Evolutionary conservation across 2,888 invertebrate species (phyloP).

Genomic region (Melinaea marsaeus): DNA sequence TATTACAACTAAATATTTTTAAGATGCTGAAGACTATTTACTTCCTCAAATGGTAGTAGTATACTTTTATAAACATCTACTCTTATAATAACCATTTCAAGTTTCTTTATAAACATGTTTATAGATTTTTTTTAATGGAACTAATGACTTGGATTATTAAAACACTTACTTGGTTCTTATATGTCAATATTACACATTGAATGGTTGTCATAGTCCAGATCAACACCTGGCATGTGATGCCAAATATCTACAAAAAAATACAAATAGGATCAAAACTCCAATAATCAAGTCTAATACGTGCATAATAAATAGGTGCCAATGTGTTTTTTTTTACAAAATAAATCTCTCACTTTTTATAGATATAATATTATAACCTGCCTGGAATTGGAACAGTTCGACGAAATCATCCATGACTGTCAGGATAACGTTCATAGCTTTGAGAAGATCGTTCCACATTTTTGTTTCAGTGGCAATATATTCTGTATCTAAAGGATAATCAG

Average conservation of each 20-base stretch:
- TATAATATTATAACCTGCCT: constrained; percentile 22
- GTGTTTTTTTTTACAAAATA: no score
- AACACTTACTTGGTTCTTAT: constrained; percentile 47
- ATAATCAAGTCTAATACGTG: not conserved
- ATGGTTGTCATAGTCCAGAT: constrained; percentile 47
- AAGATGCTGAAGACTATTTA: no score
- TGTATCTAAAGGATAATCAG: not conserved
- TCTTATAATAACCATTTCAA: no score
- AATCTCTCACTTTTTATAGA: not conserved
- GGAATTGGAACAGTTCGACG: constrained; percentile 34
- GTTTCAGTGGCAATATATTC: constrained; percentile 1
- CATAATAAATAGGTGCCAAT: not conserved
- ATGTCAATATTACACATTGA: constrained; percentile 45
- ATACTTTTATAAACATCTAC: no score
- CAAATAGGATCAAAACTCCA: constrained; percentile 7
- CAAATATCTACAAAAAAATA: constrained; percentile 47
- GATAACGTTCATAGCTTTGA: constrained; percentile 39
- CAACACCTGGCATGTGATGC: constrained; percentile 45
- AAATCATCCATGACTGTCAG: constrained; percentile 46
- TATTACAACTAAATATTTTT: no score
- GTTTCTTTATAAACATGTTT: no score
- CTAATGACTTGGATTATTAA: not conserved
- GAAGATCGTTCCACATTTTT: constrained; percentile 14
- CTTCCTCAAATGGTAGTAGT: no score
- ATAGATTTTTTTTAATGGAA: no score